Base-by-base conservation (phyloP, 2,113 vertebrate species). In the Coryphaenoides rupestris region DNA sequence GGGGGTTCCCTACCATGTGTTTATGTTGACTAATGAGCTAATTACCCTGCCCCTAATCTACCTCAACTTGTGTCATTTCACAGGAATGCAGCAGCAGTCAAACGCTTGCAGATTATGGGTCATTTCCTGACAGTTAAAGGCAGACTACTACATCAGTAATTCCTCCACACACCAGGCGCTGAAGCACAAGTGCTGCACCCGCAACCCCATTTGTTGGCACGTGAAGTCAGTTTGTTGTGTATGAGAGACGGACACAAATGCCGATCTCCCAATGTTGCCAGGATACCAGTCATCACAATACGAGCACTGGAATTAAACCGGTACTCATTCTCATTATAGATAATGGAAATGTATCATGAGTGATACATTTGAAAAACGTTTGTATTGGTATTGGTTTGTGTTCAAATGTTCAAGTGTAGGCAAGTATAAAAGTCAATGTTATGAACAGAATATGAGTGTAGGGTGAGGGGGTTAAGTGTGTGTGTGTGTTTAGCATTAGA, bases 11-110 rank as follows among this genome's bases (percentile, higher is more conserved):
- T 71, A 81, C 69, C 54, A 85, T 87, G 69, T 91, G 83, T 90
- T 89, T 85, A 89, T 83, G 81, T 87, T 89, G 87, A 87, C 77
- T 85, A 91, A 89, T 89, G 89, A 91, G 86, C 78, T 89, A 91
- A 88, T 83, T 88, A 90, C 87, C 81, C 84, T 62, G 1, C 68
- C 75, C 80, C 85, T 86, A 88, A 83, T 89, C 83, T 89, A 79
- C 65, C 70, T 75, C 63, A 80, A 82, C 84, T 86, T 76, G 62
- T 86, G 81, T 89, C 86, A 90, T 87, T 91, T 90, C 88, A 84
- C 88, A 91, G 84, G 86, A 92, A 90, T 90, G 76, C 73, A 79
- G 81, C 75, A 79, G 84, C 84, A 78, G 79, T 88, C 84, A 87
- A 90, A 84, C 70, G 74, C 79, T 81, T 77, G 79, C 84, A 83